Conservation (phyloP, 2,888 invertebrate genomes). For the Argyresthia albistria region DNA sequence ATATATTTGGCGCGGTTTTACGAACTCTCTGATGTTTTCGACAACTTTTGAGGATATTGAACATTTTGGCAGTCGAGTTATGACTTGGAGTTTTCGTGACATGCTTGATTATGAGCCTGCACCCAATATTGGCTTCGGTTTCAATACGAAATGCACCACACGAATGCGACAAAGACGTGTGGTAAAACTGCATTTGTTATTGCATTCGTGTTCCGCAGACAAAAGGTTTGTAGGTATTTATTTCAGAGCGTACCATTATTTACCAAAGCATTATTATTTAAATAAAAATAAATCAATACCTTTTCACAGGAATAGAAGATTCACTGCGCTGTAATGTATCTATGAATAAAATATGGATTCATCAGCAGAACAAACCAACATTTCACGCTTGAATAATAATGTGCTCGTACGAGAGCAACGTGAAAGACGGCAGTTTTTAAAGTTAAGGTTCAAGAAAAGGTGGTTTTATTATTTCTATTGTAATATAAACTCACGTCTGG, state of each 20-base stretch:
- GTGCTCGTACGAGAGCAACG: background rate
- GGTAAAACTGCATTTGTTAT: too few species aligned
- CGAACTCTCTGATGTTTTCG: slow-evolving; percentile 36
- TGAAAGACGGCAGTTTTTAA: background rate
- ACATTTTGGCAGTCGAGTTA: slow-evolving; percentile 38
- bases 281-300: background rate
- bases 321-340: too few species aligned
- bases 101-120: slow-evolving; percentile 33
- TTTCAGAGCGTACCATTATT: background rate
- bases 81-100: slow-evolving; percentile 41
- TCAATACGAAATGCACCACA: background rate
- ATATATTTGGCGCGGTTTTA: slow-evolving; percentile 36
- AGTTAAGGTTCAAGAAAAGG: background rate
- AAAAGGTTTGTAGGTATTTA: background rate
- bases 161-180: background rate
- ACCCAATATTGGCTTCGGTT: background rate
- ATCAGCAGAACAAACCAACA: slow-evolving; percentile 56
- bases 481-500: background rate
- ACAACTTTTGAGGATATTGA: slow-evolving; percentile 45
- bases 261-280: background rate
- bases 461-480: too few species aligned
- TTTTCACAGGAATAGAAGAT: slow-evolving; percentile 4
- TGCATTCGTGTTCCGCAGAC: background rate
- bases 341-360: slow-evolving; percentile 64
- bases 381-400: background rate